These are phyloP conservation scores for Ceratina calcarata DNA, from an alignment of 1,140 invertebrate species.

Conservation along the genomic window DNA sequence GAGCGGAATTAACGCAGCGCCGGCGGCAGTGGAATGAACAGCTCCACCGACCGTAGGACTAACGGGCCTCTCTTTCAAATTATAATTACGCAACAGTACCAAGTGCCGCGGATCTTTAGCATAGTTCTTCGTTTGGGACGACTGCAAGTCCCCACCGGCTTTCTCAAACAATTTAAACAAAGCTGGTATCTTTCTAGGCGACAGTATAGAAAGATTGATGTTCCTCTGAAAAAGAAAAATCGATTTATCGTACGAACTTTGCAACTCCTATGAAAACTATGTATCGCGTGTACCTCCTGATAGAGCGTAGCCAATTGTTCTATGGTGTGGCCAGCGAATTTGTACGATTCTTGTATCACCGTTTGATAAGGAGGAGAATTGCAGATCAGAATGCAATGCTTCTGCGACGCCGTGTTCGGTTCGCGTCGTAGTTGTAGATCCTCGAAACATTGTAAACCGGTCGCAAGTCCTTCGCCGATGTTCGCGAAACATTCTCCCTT, in stretches of 20 bases:
- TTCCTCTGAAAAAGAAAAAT: slow-evolving; percentile 83
- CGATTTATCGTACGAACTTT: slow-evolving; percentile 16
- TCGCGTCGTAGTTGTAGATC: slow-evolving; percentile 89
- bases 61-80: slow-evolving; percentile 90
- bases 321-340: slow-evolving; percentile 86
- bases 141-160: slow-evolving; percentile 90
- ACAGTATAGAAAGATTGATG: slow-evolving; percentile 93
- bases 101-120: slow-evolving; percentile 93
- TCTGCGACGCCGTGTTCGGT: slow-evolving; percentile 76
- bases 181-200: slow-evolving; percentile 92
- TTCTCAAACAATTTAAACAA: slow-evolving; percentile 90
- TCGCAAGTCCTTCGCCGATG: slow-evolving; percentile 94
- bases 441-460: slow-evolving; percentile 92
- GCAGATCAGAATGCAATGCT: slow-evolving; percentile 93
- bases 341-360: slow-evolving; percentile 89
- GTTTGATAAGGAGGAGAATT: slow-evolving; percentile 96
- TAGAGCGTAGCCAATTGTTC: slow-evolving; percentile 89
- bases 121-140: slow-evolving; percentile 92
- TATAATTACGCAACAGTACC: slow-evolving; percentile 85
- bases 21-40: slow-evolving; percentile 70
- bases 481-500: slow-evolving; percentile 93
- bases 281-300: slow-evolving; percentile 82
- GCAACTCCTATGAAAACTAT: slow-evolving; percentile 1
- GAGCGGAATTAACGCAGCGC: slow-evolving; percentile 76
- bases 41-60: slow-evolving; percentile 83